Evolutionary conservation across 1,140 invertebrate genomes (phyloP).

Genomic region (Sitophilus oryzae): DNA sequence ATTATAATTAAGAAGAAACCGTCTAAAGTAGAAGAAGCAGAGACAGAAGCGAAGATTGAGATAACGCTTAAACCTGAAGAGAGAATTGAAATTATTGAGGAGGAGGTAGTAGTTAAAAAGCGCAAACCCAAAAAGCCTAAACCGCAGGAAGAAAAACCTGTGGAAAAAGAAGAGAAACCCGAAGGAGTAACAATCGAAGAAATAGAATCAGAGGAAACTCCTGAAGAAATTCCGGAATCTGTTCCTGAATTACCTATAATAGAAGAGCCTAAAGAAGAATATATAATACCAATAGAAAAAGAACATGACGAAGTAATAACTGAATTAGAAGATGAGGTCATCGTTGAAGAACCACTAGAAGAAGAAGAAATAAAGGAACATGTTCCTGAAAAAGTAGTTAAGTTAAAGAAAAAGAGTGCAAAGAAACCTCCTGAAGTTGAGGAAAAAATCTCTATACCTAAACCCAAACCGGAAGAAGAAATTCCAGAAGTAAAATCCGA

Average conservation of each 20-base stretch:
- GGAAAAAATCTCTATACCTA: slow-evolving; percentile 14
- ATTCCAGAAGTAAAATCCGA: slow-evolving; percentile 25
- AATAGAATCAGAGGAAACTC: slow-evolving; percentile 6
- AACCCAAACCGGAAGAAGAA: slow-evolving; percentile 33
- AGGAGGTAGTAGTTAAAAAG: slow-evolving; percentile 33
- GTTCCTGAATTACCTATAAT: slow-evolving; percentile 11
- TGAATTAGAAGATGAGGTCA: not conserved
- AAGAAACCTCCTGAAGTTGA: slow-evolving; percentile 9
- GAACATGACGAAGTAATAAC: slow-evolving; percentile 5
- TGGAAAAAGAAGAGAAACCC: slow-evolving; percentile 27
- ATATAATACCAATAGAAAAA: not conserved
- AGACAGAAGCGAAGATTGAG: slow-evolving; percentile 5
- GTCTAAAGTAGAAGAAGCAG: slow-evolving; percentile 8
- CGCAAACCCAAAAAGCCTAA: slow-evolving; percentile 23
- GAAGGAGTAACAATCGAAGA: slow-evolving; percentile 26
- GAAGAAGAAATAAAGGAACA: slow-evolving; percentile 20
- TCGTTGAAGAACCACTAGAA: slow-evolving; percentile 31
- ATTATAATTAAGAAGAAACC: slow-evolving; percentile 12
- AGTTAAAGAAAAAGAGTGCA: slow-evolving; percentile 9
- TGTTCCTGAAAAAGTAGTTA: slow-evolving; percentile 14
- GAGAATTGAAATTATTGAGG: slow-evolving; percentile 33
- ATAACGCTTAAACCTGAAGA: slow-evolving; percentile 28
- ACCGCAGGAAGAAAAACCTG: slow-evolving; percentile 33
- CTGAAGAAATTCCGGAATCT: slow-evolving; percentile 18
- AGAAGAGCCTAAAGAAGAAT: slow-evolving; percentile 18